Evolutionary conservation across 2,797 vertebrate genomes (phyloP).

Genomic region (Pseudomugil tenellus): DNA sequence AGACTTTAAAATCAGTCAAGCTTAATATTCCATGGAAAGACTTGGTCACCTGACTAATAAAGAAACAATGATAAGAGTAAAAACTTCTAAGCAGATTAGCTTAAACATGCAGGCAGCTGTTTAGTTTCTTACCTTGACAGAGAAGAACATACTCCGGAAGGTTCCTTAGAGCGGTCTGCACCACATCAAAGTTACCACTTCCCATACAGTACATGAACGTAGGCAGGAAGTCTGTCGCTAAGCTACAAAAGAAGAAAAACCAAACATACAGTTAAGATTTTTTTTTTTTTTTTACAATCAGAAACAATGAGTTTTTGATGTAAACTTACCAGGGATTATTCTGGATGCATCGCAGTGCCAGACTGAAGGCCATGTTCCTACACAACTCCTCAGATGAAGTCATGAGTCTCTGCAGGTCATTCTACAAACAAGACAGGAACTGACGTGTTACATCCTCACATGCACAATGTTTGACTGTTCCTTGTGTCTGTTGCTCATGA

Average conservation of each 20-base stretch:
- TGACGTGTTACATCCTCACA: slow-evolving; percentile 11
- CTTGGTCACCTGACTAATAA: background rate
- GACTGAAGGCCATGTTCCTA: slow-evolving; percentile 92
- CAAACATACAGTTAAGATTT: background rate
- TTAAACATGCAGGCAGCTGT: background rate
- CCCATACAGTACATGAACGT: slow-evolving; percentile 98
- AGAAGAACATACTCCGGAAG: slow-evolving; percentile 96
- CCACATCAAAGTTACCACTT: slow-evolving; percentile 94
- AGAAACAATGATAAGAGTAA: background rate
- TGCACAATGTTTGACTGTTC: slow-evolving; percentile 6
- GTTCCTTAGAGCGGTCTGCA: slow-evolving; percentile 94
- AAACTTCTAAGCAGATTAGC: background rate
- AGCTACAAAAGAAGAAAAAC: slow-evolving; percentile 73
- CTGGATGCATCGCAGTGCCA: slow-evolving; percentile 95
- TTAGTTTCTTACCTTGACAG: slow-evolving; percentile 88
- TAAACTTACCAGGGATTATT: slow-evolving; percentile 90
- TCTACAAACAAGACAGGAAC: slow-evolving; percentile 76
- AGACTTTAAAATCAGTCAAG: background rate
- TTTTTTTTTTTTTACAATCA: background rate
- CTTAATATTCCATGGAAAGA: background rate
- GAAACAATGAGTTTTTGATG: background rate
- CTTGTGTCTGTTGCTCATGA: slow-evolving; percentile 45
- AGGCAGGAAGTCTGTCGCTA: slow-evolving; percentile 93
- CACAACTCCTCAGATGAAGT: slow-evolving; percentile 92
- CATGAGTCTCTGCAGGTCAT: slow-evolving; percentile 95